phyloP scores from a whole-genome alignment of 2,113 vertebrate species.

The Lonchura striata region DNA sequence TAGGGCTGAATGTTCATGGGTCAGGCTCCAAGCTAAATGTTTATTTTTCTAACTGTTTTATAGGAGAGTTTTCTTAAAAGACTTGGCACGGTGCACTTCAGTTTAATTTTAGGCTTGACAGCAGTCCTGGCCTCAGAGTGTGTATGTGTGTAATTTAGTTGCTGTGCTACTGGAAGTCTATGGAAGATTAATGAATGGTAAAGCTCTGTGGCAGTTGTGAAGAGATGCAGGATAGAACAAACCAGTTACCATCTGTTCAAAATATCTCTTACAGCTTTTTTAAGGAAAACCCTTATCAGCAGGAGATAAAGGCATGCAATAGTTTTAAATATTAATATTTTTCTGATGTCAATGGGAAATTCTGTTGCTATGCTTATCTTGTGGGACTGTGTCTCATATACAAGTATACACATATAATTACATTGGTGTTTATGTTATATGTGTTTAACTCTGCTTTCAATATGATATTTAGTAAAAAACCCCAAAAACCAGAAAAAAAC shows the following conservation, averaged over 20 bases:
- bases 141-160: constrained; percentile 89
- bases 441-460: neutral
- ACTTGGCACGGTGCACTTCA: constrained; percentile 80
- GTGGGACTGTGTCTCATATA: neutral
- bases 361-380: constrained; percentile 13
- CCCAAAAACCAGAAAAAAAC: neutral
- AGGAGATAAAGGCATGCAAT: constrained; percentile 83
- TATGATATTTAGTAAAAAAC: neutral
- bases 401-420: neutral
- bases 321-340: constrained; percentile 83
- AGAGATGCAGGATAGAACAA: constrained; percentile 88
- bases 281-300: constrained; percentile 89
- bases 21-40: constrained; percentile 79
- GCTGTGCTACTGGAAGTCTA: constrained; percentile 90
- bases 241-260: constrained; percentile 95
- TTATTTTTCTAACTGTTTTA: constrained; percentile 84
- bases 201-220: constrained; percentile 91
- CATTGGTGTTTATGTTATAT: neutral
- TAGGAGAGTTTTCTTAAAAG: constrained; percentile 83
- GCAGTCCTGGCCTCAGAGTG: constrained; percentile 81
- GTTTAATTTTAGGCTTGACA: constrained; percentile 90
- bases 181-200: constrained; percentile 98
- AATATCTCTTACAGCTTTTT: constrained; percentile 91
- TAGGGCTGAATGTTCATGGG: constrained; percentile 65
- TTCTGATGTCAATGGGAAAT: constrained; percentile 45